Evolutionary conservation across 2,888 invertebrate genomes (phyloP).

Genomic region (Hydropsyche betteni): DNA sequence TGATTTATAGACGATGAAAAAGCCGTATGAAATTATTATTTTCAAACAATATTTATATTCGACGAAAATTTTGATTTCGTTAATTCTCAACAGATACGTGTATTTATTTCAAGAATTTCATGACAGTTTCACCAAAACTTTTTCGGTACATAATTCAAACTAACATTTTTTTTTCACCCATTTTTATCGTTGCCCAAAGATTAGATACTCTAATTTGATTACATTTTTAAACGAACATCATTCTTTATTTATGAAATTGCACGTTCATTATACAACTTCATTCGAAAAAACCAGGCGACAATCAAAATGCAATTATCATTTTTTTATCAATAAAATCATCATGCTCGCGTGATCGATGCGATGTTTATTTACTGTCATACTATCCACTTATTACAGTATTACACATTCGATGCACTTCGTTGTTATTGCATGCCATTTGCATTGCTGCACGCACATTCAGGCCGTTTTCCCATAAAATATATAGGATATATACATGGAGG

Average conservation of each 20-base stretch:
- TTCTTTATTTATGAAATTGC: no score
- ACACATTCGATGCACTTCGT: conserved; percentile 14
- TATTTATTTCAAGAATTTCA: no score
- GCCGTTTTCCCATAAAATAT: not conserved
- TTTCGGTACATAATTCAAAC: no score
- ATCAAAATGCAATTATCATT: not conserved
- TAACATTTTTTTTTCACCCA: not conserved
- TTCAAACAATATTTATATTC: no score
- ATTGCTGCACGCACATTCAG: not conserved
- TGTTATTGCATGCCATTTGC: not conserved
- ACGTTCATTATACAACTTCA: no score
- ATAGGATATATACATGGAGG: not conserved
- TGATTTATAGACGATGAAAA: no score
- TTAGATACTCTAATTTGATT: not conserved
- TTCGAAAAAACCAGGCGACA: no score
- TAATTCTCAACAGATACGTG: no score
- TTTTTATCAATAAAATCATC: not conserved
- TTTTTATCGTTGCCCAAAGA: not conserved
- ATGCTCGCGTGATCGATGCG: not conserved
- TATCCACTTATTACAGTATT: conserved; percentile 9
- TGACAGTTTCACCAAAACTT: no score
- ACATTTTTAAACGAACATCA: no score
- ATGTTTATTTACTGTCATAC: conserved; percentile 27
- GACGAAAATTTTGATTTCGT: no score
- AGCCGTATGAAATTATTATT: no score